Conservation (phyloP, 2,797 vertebrate species). For the Catostomus latipinnis region DNA sequence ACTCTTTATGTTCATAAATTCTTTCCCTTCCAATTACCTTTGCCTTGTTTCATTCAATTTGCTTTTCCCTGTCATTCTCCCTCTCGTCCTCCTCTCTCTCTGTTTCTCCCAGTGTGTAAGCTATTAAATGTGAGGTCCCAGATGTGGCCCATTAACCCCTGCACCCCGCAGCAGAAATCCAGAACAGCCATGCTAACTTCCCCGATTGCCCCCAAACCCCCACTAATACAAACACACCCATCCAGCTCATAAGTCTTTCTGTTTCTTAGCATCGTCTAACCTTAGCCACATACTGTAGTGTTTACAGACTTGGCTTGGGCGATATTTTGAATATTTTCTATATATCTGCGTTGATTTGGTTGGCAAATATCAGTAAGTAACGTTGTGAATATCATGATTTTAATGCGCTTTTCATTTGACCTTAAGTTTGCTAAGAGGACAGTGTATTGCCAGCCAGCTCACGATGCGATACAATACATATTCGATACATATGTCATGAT, state of each 20-base stretch:
- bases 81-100: neutral
- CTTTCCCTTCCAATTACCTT: constrained; percentile 16
- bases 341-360: too few species aligned
- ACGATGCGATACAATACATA: too few species aligned
- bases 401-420: too few species aligned
- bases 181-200: constrained; percentile 11
- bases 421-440: too few species aligned
- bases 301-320: neutral
- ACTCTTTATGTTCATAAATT: constrained; percentile 16
- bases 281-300: neutral
- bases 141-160: constrained; percentile 59
- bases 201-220: neutral
- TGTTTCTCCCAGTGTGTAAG: constrained; percentile 20
- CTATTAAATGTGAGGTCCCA: constrained; percentile 51
- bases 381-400: too few species aligned
- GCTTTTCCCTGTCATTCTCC: constrained; percentile 10
- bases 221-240: constrained; percentile 34
- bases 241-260: constrained; percentile 1
- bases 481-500: too few species aligned
- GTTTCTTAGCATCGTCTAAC: neutral
- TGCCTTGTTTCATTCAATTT: constrained; percentile 9
- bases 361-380: too few species aligned
- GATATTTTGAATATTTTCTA: too few species aligned
- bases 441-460: too few species aligned
- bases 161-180: constrained; percentile 37